Conservation (phyloP, 2,888 invertebrate species). For the Poecilobothrus nobilitatus region DNA sequence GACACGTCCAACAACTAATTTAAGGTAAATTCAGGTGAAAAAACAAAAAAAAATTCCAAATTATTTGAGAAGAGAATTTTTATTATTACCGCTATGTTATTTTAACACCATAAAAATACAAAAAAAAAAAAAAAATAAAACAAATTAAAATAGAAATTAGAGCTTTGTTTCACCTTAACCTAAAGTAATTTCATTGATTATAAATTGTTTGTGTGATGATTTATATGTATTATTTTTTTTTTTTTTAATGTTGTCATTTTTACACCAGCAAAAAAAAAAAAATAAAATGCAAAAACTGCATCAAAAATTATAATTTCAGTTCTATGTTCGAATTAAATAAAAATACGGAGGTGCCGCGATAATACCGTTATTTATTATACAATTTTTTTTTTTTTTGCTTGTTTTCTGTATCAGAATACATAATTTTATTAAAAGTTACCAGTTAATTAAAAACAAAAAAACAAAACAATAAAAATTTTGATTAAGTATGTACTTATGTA, state of each 20-base stretch:
- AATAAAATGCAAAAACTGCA: neutral
- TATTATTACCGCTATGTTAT: neutral
- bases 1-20: too few relatives aligned
- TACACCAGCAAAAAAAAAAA: neutral
- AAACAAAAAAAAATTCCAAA: neutral
- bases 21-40: too few relatives aligned
- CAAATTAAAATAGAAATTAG: neutral
- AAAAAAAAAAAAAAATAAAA: too few relatives aligned
- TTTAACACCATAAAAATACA: neutral
- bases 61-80: neutral
- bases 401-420: too few relatives aligned
- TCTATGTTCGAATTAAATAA: neutral
- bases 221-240: too few relatives aligned
- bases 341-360: too few relatives aligned
- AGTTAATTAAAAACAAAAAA: too few relatives aligned
- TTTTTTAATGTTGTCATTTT: neutral
- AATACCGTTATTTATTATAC: too few relatives aligned
- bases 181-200: neutral
- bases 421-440: too few relatives aligned
- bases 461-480: too few relatives aligned
- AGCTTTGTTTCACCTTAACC: conserved; percentile 3
- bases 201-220: neutral
- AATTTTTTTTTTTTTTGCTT: too few relatives aligned
- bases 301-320: neutral
- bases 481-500: too few relatives aligned